Base-by-base conservation (phyloP, 2,113 vertebrate genomes). In the Fregetta grallaria region DNA sequence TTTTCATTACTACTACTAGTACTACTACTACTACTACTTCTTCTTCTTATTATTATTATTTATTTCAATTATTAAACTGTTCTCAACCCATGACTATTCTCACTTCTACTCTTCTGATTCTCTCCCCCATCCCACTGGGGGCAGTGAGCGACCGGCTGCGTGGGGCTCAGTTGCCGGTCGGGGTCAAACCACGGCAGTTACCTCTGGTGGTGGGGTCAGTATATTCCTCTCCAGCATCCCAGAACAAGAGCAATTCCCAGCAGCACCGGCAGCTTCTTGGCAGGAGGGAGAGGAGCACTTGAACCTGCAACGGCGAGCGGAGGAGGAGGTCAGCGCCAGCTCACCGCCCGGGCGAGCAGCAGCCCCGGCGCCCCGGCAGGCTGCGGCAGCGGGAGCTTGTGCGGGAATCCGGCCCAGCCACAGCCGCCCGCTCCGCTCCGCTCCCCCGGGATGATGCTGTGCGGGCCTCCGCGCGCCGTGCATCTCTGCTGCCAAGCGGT, bases 351-450 rank as follows among this genome's bases (percentile, higher is more conserved):
- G 52, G 36, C 6, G 47, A 32, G 83, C 67, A 25, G 59, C 66
- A 22, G 59, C 75, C 30, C 61, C 3, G 10, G 9, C 4, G 29
- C 59, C 18, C 7, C 7, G 7, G 13, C 50, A 9, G 23, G 38
- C 40, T 19, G 32, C 15, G 42, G 6, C 3, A 7, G 13, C 4
- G 30, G 30, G 30, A 18, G 25, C 20, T 30, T 2, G 4, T 1
- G 17, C 10, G 5, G 36, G n/a, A 2, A 2, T 12, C 1, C 1
- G 70, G 20, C 44, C 2, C 44, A 19, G 53, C 22, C 56, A 1
- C 36, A 7, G 50, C 47, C 63, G 5, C 49, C 55, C 16, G 0
- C 30, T 5, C 44, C 6, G 53, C 23, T 2, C 20, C 20, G 15
- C 44, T 13, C 29, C 26, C 22, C 13, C 26, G 14, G 47, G 17